phyloP scores from a whole-genome alignment of 2,113 vertebrate species.

The Trichechus manatus region DNA sequence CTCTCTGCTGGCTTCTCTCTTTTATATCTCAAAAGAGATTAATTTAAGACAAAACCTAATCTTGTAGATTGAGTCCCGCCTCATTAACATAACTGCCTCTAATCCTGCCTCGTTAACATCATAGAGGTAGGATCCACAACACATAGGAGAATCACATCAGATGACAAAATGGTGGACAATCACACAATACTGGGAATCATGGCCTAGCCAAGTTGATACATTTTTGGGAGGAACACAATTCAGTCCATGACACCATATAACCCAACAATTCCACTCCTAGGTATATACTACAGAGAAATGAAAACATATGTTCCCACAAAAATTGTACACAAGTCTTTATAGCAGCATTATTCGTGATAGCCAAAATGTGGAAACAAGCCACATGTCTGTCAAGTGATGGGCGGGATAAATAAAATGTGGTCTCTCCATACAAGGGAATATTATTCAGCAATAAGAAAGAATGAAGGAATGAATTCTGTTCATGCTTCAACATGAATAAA shows the following conservation, averaged over 20 bases:
- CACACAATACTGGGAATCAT: no score
- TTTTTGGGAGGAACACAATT: no score
- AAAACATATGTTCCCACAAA: not conserved
- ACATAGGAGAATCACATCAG: no score
- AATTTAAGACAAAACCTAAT: no score
- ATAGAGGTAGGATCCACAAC: no score
- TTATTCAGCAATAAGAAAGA: slow-evolving; percentile 20
- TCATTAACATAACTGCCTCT: no score
- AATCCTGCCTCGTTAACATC: no score
- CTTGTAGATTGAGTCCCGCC: no score
- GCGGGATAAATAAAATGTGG: not conserved
- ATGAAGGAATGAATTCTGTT: not conserved
- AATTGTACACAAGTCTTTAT: not conserved
- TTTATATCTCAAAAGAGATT: no score
- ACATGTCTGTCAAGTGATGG: not conserved
- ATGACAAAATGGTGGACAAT: no score
- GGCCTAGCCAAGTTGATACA: no score
- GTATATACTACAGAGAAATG: not conserved
- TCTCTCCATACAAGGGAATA: not conserved
- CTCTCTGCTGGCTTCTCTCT: no score
- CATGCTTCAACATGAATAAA: not conserved
- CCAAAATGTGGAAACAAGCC: not conserved
- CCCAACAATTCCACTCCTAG: not conserved
- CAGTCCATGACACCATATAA: not conserved
- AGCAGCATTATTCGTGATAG: slow-evolving; percentile 3